These are phyloP conservation scores for Platanista minor DNA, from an alignment of 2,113 vertebrate genomes.

Conservation along the genomic window DNA sequence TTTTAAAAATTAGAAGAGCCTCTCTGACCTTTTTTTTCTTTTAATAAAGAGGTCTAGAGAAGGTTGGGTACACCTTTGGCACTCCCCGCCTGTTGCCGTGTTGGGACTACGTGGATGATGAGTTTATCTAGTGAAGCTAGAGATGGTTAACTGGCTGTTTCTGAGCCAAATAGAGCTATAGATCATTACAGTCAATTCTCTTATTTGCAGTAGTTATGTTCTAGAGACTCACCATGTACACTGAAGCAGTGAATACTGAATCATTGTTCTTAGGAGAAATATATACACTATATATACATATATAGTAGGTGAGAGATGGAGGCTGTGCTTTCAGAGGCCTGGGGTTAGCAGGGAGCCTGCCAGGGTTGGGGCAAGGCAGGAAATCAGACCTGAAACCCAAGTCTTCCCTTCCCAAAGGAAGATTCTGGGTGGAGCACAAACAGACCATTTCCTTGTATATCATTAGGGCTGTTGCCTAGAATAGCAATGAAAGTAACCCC, in stretches of 20 bases:
- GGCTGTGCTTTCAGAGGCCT: neutral
- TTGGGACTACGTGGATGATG: neutral
- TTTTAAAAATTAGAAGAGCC: neutral
- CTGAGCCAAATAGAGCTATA: neutral
- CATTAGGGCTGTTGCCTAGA: neutral
- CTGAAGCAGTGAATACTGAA: neutral
- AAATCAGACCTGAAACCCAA: neutral
- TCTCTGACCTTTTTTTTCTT: neutral
- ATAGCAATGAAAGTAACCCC: neutral
- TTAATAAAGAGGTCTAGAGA: neutral
- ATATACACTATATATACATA: neutral
- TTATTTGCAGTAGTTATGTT: neutral
- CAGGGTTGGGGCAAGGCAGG: neutral
- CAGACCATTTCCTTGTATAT: neutral
- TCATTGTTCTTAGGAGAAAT: neutral
- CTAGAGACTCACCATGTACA: neutral
- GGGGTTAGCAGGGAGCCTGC: neutral
- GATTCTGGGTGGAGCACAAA: too few relatives aligned
- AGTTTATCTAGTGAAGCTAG: neutral
- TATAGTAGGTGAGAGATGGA: neutral
- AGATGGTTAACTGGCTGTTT: neutral
- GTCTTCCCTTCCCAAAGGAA: neutral
- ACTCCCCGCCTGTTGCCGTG: neutral
- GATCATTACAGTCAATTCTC: neutral
- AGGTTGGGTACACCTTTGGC: neutral